Conservation (phyloP, 2,113 vertebrate genomes). For the Haemorhous mexicanus region DNA sequence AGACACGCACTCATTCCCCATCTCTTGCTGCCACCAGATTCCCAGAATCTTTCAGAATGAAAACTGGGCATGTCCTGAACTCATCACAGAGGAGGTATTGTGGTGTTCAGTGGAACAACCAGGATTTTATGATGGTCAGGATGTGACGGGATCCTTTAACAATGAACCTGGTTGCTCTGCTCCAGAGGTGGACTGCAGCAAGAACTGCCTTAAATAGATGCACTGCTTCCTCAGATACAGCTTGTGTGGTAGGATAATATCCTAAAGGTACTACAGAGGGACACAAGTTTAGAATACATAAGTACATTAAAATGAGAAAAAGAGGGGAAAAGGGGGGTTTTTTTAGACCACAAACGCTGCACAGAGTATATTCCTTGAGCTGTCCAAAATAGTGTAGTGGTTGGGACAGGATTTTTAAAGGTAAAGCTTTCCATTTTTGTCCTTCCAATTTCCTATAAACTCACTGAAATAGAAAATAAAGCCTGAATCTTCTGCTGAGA, state of each 20-base stretch:
- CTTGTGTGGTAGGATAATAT: not conserved
- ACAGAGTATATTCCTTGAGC: not conserved
- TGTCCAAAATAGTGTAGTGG: not conserved
- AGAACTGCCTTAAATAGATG: not conserved
- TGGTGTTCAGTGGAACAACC: not conserved
- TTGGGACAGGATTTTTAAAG: not conserved
- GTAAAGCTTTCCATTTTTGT: not conserved
- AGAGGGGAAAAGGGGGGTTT: rapidly evolving
- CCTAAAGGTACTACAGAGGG: not conserved
- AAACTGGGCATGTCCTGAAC: not conserved
- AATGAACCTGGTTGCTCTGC: not conserved
- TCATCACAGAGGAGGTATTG: not conserved
- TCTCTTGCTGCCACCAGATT: not conserved
- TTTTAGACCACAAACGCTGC: not conserved
- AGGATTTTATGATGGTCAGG: not conserved
- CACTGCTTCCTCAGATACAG: not conserved
- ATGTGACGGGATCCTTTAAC: not conserved
- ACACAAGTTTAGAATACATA: not conserved
- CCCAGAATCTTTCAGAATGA: not conserved
- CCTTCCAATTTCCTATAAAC: not conserved
- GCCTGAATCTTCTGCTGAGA: not conserved
- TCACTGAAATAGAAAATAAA: not conserved
- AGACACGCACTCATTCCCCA: not conserved
- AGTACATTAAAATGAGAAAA: not conserved
- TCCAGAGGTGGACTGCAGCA: not conserved